A percentile compares a stretch with the other conserved stretches of the same genome.
phyloP scores from a whole-genome alignment of 2,888 invertebrate species.

The Pasiphila rectangulata region DNA sequence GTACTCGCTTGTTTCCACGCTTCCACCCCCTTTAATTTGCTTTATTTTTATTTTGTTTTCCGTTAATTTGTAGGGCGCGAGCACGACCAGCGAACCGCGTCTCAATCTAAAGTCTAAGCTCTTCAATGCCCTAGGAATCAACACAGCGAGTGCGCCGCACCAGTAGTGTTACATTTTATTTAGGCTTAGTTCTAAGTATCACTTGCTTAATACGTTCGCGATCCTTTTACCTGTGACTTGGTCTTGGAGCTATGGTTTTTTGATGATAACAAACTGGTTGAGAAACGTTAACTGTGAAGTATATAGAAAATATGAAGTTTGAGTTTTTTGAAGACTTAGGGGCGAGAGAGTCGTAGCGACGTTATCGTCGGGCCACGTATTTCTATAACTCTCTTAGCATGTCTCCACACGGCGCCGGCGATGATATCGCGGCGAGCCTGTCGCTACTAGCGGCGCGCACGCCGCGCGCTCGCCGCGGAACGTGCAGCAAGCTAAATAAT shows the following conservation, averaged over 20 bases:
- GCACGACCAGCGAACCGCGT: slow-evolving; percentile 85
- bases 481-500: too few species aligned
- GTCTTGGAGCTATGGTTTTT: slow-evolving; percentile 13
- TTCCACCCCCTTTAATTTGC: slow-evolving; percentile 46
- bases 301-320: too few species aligned
- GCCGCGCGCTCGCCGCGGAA: too few species aligned
- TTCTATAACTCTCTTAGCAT: too few species aligned
- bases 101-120: slow-evolving; percentile 92
- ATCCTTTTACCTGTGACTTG: slow-evolving; percentile 34
- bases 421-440: too few species aligned
- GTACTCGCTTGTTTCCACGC: slow-evolving; percentile 25
- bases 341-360: too few species aligned
- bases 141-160: slow-evolving; percentile 81
- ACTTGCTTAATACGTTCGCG: slow-evolving; percentile 45
- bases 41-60: slow-evolving; percentile 65
- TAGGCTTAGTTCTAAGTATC: slow-evolving; percentile 37
- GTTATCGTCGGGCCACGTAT: too few species aligned
- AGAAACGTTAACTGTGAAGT: too few species aligned
- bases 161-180: slow-evolving; percentile 55
- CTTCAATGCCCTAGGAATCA: slow-evolving; percentile 91
- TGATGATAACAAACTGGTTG: too few species aligned
- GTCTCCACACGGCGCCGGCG: too few species aligned
- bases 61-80: slow-evolving; percentile 82
- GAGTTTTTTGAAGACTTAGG: too few species aligned
- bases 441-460: too few species aligned